phyloP scores from a whole-genome alignment of 1,140 invertebrate species.

The Temnothorax curvispinosus region DNA sequence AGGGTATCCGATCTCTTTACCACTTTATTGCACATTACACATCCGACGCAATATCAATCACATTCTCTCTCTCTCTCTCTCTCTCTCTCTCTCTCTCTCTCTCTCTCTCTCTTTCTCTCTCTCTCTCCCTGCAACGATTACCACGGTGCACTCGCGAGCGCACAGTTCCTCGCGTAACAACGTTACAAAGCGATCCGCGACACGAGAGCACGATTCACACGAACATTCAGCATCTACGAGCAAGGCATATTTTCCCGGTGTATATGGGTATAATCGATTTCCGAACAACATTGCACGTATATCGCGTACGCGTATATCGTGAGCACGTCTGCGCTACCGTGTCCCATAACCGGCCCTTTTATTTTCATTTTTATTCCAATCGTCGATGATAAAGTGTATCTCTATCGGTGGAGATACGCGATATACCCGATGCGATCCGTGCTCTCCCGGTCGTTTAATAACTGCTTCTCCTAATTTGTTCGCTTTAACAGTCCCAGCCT shows the following conservation, averaged over 20 bases:
- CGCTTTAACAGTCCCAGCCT: slow-evolving; percentile 55
- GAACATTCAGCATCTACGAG: slow-evolving; percentile 34
- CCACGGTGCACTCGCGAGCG: background rate
- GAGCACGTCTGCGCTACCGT: background rate
- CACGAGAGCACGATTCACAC: slow-evolving; percentile 30
- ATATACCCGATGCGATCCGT: slow-evolving; percentile 43
- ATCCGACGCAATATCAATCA: slow-evolving; percentile 47
- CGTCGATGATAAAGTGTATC: slow-evolving; percentile 38
- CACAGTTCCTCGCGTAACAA: slow-evolving; percentile 14
- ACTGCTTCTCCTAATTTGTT: slow-evolving; percentile 61
- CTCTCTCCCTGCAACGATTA: slow-evolving; percentile 3
- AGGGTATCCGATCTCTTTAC: slow-evolving; percentile 52
- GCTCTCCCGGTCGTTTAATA: slow-evolving; percentile 57
- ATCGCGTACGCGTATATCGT: slow-evolving; percentile 21
- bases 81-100: slow-evolving; percentile 5
- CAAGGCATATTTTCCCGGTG: slow-evolving; percentile 48
- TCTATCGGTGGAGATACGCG: background rate
- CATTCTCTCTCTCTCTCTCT: background rate
- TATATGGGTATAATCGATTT: slow-evolving; percentile 55
- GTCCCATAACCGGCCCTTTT: slow-evolving; percentile 47
- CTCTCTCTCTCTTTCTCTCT: background rate
- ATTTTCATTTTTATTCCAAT: slow-evolving; percentile 61
- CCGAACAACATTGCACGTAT: slow-evolving; percentile 44
- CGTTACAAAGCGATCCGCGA: slow-evolving; percentile 54
- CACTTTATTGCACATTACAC: slow-evolving; percentile 53